Percentiles rank a stretch among this genome's conserved stretches.
These are phyloP conservation scores for Perca flavescens DNA, from an alignment of 2,113 vertebrate genomes.

Conservation along the genomic window DNA sequence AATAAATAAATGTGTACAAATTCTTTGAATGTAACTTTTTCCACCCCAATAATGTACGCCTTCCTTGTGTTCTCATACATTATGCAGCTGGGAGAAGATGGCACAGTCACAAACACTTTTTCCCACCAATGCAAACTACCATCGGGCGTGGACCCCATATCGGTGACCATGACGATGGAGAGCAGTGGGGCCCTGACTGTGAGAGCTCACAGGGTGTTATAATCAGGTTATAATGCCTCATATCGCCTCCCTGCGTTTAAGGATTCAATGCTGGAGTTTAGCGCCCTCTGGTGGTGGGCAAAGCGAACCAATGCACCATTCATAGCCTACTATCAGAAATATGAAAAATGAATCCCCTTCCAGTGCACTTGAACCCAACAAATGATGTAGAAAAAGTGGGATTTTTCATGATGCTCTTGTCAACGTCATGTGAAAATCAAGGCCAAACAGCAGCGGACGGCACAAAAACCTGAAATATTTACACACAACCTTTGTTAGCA, in stretches of 20 bases:
- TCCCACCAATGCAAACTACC: constrained; percentile 93
- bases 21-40: neutral
- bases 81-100: constrained; percentile 86
- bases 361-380: neutral
- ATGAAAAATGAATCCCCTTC: neutral
- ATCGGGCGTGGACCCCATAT: constrained; percentile 90
- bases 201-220: constrained; percentile 82
- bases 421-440: neutral
- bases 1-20: neutral
- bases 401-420: neutral
- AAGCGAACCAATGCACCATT: neutral
- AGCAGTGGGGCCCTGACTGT: constrained; percentile 87
- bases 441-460: neutral
- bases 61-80: neutral
- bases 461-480: neutral
- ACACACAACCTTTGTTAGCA: neutral
- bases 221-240: neutral
- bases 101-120: constrained; percentile 90
- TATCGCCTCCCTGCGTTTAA: neutral
- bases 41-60: too few species aligned
- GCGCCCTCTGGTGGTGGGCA: constrained; percentile 28
- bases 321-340: neutral
- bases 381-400: neutral
- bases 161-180: constrained; percentile 86
- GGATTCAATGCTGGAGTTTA: neutral